Evolutionary conservation across 2,888 invertebrate species (phyloP).

Genomic region (Leucophora obtusa): DNA sequence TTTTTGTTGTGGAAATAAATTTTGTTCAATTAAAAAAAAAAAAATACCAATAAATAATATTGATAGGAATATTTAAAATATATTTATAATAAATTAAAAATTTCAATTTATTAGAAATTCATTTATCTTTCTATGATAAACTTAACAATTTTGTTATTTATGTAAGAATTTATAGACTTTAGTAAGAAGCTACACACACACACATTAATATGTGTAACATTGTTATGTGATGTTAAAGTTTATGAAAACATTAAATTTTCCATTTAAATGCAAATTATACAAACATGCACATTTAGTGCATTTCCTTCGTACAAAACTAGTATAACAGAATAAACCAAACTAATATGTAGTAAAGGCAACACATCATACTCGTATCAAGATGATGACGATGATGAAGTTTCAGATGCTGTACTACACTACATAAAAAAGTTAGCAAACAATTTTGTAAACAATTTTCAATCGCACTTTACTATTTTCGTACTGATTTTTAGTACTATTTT

Average conservation of each 20-base stretch:
- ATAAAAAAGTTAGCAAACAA: no score
- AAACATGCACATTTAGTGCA: conserved; percentile 33
- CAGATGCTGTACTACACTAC: background rate
- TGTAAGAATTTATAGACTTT: background rate
- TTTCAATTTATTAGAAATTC: background rate
- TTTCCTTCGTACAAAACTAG: background rate
- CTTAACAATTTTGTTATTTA: background rate
- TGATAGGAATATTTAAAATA: background rate
- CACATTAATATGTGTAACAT: background rate
- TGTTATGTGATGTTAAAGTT: conserved; percentile 35
- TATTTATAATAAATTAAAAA: background rate
- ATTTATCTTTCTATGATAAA: background rate
- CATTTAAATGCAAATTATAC: conserved; percentile 58
- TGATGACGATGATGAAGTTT: background rate
- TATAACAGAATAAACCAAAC: background rate
- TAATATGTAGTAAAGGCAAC: background rate
- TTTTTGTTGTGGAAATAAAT: conserved; percentile 14
- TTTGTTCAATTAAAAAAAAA: background rate
- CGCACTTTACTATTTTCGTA: no score
- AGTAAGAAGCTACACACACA: background rate
- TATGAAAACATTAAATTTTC: conserved; percentile 44
- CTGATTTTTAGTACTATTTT: no score
- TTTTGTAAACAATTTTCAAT: no score
- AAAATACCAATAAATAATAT: background rate
- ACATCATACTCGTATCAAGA: background rate